Evolutionary conservation across 2,113 vertebrate genomes (phyloP).

Genomic region (Bucco capensis): DNA sequence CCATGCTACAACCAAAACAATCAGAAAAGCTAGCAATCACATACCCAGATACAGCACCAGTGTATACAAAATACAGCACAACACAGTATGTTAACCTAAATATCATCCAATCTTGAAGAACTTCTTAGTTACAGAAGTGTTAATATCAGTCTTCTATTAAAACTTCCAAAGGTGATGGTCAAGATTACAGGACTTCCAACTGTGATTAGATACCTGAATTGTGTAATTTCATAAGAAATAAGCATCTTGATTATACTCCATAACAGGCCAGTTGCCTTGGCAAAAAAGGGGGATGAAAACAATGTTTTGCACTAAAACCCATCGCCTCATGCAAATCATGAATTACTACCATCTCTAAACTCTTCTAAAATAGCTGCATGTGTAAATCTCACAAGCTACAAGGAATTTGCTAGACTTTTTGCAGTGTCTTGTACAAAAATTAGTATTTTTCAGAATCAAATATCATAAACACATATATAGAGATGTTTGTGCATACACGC

Average conservation of each 20-base stretch:
- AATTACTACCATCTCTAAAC: background rate
- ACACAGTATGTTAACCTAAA: background rate
- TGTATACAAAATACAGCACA: background rate
- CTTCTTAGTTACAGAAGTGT: background rate
- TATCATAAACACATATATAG: background rate
- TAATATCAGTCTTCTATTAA: background rate
- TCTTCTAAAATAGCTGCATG: background rate
- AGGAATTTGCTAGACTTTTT: background rate
- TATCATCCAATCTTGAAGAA: background rate
- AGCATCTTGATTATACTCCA: background rate
- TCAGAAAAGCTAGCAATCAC: background rate
- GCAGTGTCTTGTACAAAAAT: background rate
- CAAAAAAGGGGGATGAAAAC: background rate
- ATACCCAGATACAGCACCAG: background rate
- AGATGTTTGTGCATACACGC: background rate
- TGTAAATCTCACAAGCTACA: background rate
- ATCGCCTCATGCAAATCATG: background rate
- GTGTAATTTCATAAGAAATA: background rate
- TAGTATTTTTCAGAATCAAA: background rate
- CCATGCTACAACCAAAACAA: background rate
- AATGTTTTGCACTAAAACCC: background rate
- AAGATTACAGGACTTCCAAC: background rate
- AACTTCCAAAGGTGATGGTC: background rate
- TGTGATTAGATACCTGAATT: background rate
- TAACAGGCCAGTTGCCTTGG: background rate